Evolutionary conservation across 2,797 vertebrate species (phyloP), one percentile per base, ranked within the genome.

Genomic region (Ficedula albicollis): DNA sequence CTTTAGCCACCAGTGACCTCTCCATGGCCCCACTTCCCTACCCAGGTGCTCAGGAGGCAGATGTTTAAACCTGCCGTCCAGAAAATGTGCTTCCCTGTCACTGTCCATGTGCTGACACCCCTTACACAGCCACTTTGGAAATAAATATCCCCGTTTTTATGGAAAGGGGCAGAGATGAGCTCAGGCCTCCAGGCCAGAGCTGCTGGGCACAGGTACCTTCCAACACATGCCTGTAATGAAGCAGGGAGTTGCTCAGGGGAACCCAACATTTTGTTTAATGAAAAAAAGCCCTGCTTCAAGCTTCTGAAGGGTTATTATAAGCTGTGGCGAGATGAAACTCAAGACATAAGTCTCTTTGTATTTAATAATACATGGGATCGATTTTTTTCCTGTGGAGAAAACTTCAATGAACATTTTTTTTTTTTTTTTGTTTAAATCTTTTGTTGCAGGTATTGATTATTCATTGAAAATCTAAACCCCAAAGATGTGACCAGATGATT

Each of bases 251-350:
- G 76, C 62, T 78, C 69, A 52, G 51, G 26, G 30, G 44, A 90
- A 75, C 1, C 6, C 34, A 63, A 51, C 17, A 13, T 84, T 84
- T 79, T 76, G 30, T 67, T 87, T 87, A 79, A 77, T 74, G 86
- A 74, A 74, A 84, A 69, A 79, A 82, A n/a, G 23, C 2, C 20
- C 67, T n/a, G 18, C 58, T 93, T 75, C 20, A 36, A 63, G 87
- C 41, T 92, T 89, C 84, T 92, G 92, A 84, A 84, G 64, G 66
- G 66, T 70, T 93, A 43, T 91, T 94, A 84, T 34, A 81, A 80
- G 44, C 69, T 75, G 58, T 52, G 69, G 64, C 1, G 2, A 1
- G 13, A 89, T 60, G 79, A 63, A 95, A 90, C 59, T 87, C 58
- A 38, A 83, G 84, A 77, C 44, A 39, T 64, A 70, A 89, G 51